Conservation (phyloP, 1,140 invertebrate species). For the Drosophila pandora region DNA sequence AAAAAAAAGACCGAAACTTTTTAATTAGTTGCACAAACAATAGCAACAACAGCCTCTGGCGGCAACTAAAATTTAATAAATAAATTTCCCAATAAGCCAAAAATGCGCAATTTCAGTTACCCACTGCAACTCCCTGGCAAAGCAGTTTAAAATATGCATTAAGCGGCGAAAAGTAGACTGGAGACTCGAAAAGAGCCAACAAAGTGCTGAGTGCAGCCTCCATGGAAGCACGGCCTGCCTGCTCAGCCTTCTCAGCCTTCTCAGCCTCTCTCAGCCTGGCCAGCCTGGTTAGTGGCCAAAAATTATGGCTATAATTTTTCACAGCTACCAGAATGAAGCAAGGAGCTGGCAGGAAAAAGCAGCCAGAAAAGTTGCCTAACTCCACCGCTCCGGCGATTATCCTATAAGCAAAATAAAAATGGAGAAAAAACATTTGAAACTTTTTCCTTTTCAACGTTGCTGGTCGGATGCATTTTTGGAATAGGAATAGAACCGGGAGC, state of each 20-base stretch:
- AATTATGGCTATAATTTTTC: constrained; percentile 79
- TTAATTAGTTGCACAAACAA: constrained; percentile 74
- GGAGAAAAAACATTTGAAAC: constrained; percentile 7
- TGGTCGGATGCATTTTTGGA: constrained; percentile 35
- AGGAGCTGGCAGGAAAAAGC: constrained; percentile 4
- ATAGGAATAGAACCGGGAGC: constrained; percentile 18
- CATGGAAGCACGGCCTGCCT: constrained; percentile 23
- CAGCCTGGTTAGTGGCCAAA: constrained; percentile 75
- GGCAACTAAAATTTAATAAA: constrained; percentile 72
- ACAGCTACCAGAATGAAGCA: constrained; percentile 37
- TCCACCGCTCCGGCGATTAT: constrained; percentile 48
- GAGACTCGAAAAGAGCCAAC: constrained; percentile 6
- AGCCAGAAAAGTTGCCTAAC: constrained; percentile 22
- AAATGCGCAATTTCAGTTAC: constrained; percentile 54
- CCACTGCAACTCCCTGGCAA: constrained; percentile 31
- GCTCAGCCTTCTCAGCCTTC: constrained; percentile 51
- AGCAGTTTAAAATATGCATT: constrained; percentile 77
- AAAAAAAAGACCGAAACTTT: constrained; percentile 54
- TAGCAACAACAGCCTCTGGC: constrained; percentile 29
- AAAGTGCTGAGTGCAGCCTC: constrained; percentile 32
- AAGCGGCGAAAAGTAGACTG: constrained; percentile 58
- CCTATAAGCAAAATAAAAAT: constrained; percentile 36
- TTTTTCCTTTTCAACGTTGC: constrained; percentile 36
- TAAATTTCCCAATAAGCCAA: constrained; percentile 79
- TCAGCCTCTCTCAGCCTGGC: not conserved